Evolutionary conservation across 2,888 invertebrate genomes (phyloP).

Genomic region (Xestia sexstrigata): DNA sequence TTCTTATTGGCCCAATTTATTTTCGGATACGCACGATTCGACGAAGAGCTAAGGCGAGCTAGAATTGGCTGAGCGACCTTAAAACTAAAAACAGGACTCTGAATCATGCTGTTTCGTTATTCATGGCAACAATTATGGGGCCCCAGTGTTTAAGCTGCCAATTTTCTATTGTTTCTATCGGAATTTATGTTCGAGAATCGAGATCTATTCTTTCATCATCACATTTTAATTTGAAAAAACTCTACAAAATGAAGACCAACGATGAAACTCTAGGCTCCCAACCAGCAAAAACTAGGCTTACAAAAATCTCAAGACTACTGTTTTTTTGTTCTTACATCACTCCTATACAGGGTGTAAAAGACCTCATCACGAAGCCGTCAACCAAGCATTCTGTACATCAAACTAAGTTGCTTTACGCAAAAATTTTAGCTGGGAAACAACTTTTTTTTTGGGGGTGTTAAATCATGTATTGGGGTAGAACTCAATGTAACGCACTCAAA

Average conservation of each 20-base stretch:
- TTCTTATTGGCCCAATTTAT: conserved; percentile 67
- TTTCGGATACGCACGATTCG: conserved; percentile 65
- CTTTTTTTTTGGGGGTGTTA: too few species aligned
- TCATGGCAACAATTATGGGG: conserved; percentile 57
- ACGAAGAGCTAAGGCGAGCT: conserved; percentile 65
- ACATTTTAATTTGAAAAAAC: neutral
- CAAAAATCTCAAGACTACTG: too few species aligned
- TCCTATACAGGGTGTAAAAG: too few species aligned
- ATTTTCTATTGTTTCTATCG: conserved; percentile 54
- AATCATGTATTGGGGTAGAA: too few species aligned
- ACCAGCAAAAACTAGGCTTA: too few species aligned
- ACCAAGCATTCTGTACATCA: too few species aligned
- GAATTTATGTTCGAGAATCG: conserved; percentile 25
- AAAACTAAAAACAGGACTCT: conserved; percentile 66
- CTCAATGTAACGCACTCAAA: too few species aligned
- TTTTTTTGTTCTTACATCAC: too few species aligned
- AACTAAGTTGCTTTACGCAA: too few species aligned
- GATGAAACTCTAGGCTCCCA: neutral
- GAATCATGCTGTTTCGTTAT: conserved; percentile 62
- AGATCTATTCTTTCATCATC: neutral
- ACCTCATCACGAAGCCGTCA: too few species aligned
- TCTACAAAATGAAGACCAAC: neutral
- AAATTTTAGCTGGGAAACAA: too few species aligned
- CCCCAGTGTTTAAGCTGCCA: conserved; percentile 53
- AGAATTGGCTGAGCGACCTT: conserved; percentile 66